phyloP scores from a whole-genome alignment of 2,797 vertebrate genomes.

The Gallinago nigripennis region DNA sequence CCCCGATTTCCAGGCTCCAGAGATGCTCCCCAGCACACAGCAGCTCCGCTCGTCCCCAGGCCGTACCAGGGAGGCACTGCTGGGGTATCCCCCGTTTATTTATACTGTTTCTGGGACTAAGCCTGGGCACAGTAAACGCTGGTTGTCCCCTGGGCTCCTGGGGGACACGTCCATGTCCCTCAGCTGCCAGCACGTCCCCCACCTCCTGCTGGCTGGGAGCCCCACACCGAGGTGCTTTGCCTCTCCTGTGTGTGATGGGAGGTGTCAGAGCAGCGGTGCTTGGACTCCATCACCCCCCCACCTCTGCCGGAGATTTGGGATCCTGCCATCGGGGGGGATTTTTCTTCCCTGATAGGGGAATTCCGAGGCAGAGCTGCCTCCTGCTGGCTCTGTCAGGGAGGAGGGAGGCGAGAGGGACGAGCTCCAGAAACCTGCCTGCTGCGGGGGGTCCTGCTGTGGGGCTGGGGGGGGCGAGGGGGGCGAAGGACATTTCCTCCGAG shows the following conservation, averaged over 20 bases:
- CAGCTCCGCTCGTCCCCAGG: neutral
- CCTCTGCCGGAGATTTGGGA: neutral
- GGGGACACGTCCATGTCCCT: neutral
- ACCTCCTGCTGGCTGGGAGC: neutral
- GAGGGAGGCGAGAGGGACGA: conserved; percentile 35
- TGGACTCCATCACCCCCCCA: neutral
- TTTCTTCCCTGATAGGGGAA: conserved; percentile 44
- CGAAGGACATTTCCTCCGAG: neutral
- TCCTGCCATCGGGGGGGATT: conserved; percentile 13
- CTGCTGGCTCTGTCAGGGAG: conserved; percentile 24
- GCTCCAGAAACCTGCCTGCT: conserved; percentile 41
- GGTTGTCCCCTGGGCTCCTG: neutral
- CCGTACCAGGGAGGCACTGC: neutral
- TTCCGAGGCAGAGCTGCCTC: conserved; percentile 26
- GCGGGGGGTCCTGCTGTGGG: neutral
- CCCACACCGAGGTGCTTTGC: neutral
- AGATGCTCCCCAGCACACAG: neutral
- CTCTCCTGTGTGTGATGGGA: neutral
- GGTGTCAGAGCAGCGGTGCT: neutral
- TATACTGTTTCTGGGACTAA: neutral
- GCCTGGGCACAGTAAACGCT: rapidly evolving
- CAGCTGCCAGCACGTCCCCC: neutral
- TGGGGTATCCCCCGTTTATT: neutral
- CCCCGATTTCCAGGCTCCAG: neutral
- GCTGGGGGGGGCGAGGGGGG: neutral